Evolutionary conservation across 2,888 invertebrate genomes (phyloP), one percentile per base, ranked within the genome.

Genomic region (Nymphalis c-album): DNA sequence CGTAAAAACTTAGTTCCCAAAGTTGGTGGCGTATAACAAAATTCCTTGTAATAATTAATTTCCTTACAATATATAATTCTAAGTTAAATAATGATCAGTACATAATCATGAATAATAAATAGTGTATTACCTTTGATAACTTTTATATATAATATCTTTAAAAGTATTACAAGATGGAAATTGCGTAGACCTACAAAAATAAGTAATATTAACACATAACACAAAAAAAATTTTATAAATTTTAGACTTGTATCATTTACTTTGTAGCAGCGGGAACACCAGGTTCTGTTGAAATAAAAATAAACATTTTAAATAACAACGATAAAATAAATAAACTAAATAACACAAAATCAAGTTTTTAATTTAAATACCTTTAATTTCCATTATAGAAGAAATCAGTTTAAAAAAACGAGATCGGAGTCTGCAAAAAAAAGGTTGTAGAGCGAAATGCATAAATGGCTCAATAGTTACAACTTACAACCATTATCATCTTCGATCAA

Each of bases 371-470:
- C 64, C 64, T 64, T 59, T 64, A 16, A 51, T 51, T 17, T 59
- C 51, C 2, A 64, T 20, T 26, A 64, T 51, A n/a, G 64, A 64
- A 59, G 59, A 51, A 45, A 64, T 22, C 13, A 59, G 26, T 20
- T 45, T 50, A 16, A 46, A 51, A 10, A 64, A n/a, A 45, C 59
- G 59, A 26, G 7, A 61, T 65, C 65, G 68, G 16, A 71, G 58
- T 51, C 57, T 57, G 57, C n/a, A n/a, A 20, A 35, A 51, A 35
- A 7, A n/a, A 3, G 45, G 31, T 22, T 22, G 22, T 22, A 22
- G 22, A 22, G 22, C 22, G 22, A 22, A 22, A 22, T 17, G 40
- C 10, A 10, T 45, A 20, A 45, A 13, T 53, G 16, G 8, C 1
- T 53, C 16, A 13, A n/a, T 2, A 31, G n/a, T 7, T n/a, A 45